phyloP scores from a whole-genome alignment of 2,113 vertebrate species.

The Megatriorchis doriae region DNA sequence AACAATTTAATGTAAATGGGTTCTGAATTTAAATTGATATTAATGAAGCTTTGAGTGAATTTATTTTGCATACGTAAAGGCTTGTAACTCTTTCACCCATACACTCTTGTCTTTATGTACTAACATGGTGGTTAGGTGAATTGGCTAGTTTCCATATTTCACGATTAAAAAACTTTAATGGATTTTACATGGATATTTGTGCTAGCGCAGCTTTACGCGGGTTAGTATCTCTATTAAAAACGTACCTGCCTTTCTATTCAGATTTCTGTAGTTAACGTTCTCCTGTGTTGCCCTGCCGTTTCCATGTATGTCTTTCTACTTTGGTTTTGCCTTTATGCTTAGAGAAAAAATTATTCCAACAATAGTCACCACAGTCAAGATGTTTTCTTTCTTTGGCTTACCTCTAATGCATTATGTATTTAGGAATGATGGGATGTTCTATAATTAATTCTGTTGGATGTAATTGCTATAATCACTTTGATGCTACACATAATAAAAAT shows the following conservation, averaged over 20 bases:
- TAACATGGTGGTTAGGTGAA: conserved; percentile 64
- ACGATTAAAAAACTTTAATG: conserved; percentile 55
- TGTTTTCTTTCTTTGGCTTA: conserved; percentile 74
- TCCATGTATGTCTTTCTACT: not conserved
- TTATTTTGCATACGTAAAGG: conserved; percentile 87
- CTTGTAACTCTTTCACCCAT: conserved; percentile 77
- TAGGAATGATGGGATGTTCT: conserved; percentile 75
- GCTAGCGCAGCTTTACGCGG: not conserved
- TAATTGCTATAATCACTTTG: conserved; percentile 85
- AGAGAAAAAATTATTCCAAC: conserved; percentile 43
- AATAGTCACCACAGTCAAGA: conserved; percentile 70
- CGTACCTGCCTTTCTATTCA: not conserved
- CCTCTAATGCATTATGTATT: conserved; percentile 80
- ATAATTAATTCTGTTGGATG: conserved; percentile 83
- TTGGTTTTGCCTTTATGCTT: not conserved
- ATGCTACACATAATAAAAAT: conserved; percentile 83
- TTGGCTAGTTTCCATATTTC: conserved; percentile 63
- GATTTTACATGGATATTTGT: conserved; percentile 46
- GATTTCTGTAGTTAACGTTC: conserved; percentile 5
- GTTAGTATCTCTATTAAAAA: not conserved
- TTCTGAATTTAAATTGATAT: conserved; percentile 89
- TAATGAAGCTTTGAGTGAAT: conserved; percentile 85
- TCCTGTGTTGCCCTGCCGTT: not conserved
- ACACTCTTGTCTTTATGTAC: conserved; percentile 74
- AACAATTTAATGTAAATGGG: conserved; percentile 86